Percentiles rank a stretch among this genome's conserved stretches.
These are phyloP conservation scores for Sebastes fasciatus DNA, from an alignment of 2,113 vertebrate genomes.

Conservation along the genomic window DNA sequence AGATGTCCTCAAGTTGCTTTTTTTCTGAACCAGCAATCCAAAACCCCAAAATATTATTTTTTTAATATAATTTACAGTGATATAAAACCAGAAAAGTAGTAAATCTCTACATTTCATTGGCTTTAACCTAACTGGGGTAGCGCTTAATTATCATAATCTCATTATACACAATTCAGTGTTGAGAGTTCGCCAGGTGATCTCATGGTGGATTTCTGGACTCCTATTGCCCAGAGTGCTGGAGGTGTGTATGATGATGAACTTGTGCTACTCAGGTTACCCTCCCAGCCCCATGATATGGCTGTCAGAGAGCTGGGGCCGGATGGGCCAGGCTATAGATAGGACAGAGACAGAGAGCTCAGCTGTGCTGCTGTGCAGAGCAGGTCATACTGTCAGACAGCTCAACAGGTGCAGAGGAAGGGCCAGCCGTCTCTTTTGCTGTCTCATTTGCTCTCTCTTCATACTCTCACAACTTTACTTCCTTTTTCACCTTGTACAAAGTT, in stretches of 20 bases:
- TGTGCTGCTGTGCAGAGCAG: constrained; percentile 77
- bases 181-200: constrained; percentile 33
- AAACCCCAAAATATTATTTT: background rate
- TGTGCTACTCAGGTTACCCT: constrained; percentile 73
- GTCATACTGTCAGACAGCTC: constrained; percentile 78
- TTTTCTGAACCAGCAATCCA: background rate
- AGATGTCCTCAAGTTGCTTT: background rate
- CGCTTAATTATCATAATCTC: background rate
- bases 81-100: background rate
- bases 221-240: constrained; percentile 27
- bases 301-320: constrained; percentile 48
- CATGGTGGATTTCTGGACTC: background rate
- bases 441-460: constrained; percentile 19
- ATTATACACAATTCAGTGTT: background rate
- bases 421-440: constrained; percentile 36
- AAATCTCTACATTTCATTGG: background rate
- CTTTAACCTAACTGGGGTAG: background rate
- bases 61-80: background rate
- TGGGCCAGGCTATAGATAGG: constrained; percentile 84
- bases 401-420: constrained; percentile 78
- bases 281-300: constrained; percentile 60
- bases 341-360: constrained; percentile 82
- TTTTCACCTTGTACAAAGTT: constrained; percentile 24
- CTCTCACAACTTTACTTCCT: constrained; percentile 26
- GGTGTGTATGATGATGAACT: constrained; percentile 64